phyloP scores from a whole-genome alignment of 1,140 invertebrate species.

The Drosophila mayri region DNA sequence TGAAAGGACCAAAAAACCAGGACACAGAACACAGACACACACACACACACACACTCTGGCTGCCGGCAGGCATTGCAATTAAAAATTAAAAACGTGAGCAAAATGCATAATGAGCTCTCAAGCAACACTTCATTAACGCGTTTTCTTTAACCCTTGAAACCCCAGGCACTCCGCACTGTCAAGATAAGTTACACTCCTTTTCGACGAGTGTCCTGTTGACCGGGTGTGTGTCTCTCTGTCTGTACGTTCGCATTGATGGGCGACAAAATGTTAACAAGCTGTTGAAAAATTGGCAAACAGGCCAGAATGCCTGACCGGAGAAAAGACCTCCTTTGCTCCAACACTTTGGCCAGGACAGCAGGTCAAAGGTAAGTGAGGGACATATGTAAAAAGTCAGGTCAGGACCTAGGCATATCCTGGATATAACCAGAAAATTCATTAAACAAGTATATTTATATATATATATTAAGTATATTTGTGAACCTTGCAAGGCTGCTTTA shows the following conservation, averaged over 20 bases:
- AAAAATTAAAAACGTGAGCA: constrained; percentile 80
- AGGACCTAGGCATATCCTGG: constrained; percentile 12
- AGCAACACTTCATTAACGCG: constrained; percentile 80
- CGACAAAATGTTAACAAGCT: constrained; percentile 83
- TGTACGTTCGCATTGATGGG: constrained; percentile 57
- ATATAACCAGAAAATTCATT: not conserved
- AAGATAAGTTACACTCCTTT: constrained; percentile 46
- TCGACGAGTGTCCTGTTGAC: not conserved
- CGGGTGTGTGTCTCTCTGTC: not conserved
- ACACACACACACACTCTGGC: constrained; percentile 4
- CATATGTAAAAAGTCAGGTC: not conserved
- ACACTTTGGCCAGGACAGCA: not conserved
- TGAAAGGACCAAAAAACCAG: constrained; percentile 62
- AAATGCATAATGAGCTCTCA: constrained; percentile 80
- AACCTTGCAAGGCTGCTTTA: not conserved
- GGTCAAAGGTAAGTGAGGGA: not conserved
- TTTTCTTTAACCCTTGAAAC: constrained; percentile 34
- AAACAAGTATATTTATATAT: too few relatives aligned
- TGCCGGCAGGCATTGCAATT: constrained; percentile 66
- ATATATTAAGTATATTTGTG: not conserved
- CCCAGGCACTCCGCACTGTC: constrained; percentile 15
- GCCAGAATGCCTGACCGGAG: constrained; percentile 54
- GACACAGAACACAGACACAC: constrained; percentile 22
- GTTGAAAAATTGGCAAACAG: constrained; percentile 79
- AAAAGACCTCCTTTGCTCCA: constrained; percentile 34